Evolutionary conservation across 2,888 invertebrate species (phyloP).

Genomic region (Amblyjoppa proteus): DNA sequence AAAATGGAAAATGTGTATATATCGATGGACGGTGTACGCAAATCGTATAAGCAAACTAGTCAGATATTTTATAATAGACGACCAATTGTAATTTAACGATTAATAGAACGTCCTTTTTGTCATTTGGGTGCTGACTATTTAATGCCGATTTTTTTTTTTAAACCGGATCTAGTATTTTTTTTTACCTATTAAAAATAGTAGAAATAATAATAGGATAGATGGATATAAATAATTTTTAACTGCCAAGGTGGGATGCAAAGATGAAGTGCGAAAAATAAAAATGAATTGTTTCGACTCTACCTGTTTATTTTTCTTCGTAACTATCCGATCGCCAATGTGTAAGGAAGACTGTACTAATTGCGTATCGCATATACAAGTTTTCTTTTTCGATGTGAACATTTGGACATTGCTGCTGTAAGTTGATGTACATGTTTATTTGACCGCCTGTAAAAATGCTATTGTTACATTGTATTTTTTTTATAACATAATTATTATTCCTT

Average conservation of each 20-base stretch:
- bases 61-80: conserved; percentile 48
- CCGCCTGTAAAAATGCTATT: neutral
- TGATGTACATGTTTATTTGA: no score
- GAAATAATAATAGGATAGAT: neutral
- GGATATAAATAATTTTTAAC: conserved; percentile 4
- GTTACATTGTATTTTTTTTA: neutral
- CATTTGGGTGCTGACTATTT: conserved; percentile 7
- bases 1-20: conserved; percentile 12
- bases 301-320: neutral
- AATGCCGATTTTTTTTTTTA: conserved; percentile 1
- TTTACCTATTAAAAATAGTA: neutral
- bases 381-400: neutral
- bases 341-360: neutral
- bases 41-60: conserved; percentile 40
- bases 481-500: neutral
- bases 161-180: neutral
- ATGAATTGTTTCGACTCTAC: conserved; percentile 9
- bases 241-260: neutral
- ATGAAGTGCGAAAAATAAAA: neutral
- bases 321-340: neutral
- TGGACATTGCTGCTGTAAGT: neutral
- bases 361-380: neutral
- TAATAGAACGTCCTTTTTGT: neutral
- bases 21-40: neutral
- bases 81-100: neutral